Conservation (phyloP, 2,113 vertebrate species). For the Chunga burmeisteri region DNA sequence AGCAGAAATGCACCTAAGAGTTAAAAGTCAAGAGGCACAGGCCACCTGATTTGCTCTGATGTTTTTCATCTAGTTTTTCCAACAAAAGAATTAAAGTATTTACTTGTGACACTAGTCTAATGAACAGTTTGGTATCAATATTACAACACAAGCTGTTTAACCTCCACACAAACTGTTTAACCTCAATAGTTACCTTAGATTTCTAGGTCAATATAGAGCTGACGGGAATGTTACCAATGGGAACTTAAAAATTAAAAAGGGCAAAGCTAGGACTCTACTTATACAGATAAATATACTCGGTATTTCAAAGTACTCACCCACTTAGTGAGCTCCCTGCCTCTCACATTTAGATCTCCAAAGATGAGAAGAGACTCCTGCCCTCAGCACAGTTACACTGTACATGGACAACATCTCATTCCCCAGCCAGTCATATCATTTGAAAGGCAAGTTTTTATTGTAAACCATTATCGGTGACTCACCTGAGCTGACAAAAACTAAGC, state of each 20-base stretch:
- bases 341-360: background rate
- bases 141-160: background rate
- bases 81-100: background rate
- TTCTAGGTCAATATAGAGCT: background rate
- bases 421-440: conserved; percentile 11
- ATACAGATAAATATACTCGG: background rate
- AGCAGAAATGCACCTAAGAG: background rate
- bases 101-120: background rate
- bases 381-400: background rate
- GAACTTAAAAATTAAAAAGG: background rate
- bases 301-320: conserved; percentile 7
- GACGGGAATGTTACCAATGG: background rate
- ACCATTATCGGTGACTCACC: background rate
- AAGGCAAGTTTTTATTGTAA: conserved; percentile 50
- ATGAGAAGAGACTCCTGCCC: background rate
- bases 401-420: background rate
- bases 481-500: conserved; percentile 3
- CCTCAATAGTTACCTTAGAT: background rate
- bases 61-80: background rate
- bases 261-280: background rate
- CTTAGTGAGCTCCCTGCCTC: conserved; percentile 10
- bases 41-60: background rate
- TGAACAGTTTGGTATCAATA: background rate
- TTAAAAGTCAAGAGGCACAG: background rate
- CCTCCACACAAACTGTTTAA: background rate